Base-by-base conservation (phyloP, 2,888 invertebrate genomes). In the Lagria hirta region DNA sequence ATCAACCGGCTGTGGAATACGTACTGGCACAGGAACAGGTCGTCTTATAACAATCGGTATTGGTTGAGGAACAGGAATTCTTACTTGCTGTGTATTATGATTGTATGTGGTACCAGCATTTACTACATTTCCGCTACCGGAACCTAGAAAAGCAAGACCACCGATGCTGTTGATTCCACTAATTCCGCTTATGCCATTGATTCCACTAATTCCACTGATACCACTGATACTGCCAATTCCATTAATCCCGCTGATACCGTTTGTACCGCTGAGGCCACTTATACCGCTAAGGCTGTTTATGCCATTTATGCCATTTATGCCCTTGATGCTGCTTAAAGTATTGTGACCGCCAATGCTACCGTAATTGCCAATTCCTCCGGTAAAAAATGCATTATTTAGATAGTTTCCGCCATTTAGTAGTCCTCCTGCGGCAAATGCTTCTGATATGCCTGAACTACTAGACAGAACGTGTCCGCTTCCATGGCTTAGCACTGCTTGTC, bases 11-110 rank as follows among this genome's bases (percentile, higher is more conserved):
- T 60, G 53, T 4, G 61, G 63, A 16, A 67, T 63, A 23, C 60
- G 52, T 3, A 66, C 64, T 26, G 62, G 63, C 8, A 66, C 64
- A 3, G 58, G 54, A 3, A 60, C 58, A 20, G 65, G 65, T 12
- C 62, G 52, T 40, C 58, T 49, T 10, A 64, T 58, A 5, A 55
- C 44, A 3, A 63, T 57, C 24, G 57, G 62, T 8, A 57, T 55
- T 6, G 66, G 65, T 43, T 63, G 62, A 14, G 66, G 64, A n/a
- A 67, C 62, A 15, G 57, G 54, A 10, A 62, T 54, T 12, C 52
- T 54, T 1, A 64, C 54, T 12, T 54, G 43, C 57, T 65, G 58
- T 7, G 56, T 60, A 33, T 58, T 50, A 30, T 64, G 62, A 24
- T 59, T 60, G 49, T 61, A 60, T 5, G 65, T 64, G 29, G 62